These are phyloP conservation scores for Neogobius melanostomus DNA, from an alignment of 2,113 vertebrate genomes.

Conservation along the genomic window DNA sequence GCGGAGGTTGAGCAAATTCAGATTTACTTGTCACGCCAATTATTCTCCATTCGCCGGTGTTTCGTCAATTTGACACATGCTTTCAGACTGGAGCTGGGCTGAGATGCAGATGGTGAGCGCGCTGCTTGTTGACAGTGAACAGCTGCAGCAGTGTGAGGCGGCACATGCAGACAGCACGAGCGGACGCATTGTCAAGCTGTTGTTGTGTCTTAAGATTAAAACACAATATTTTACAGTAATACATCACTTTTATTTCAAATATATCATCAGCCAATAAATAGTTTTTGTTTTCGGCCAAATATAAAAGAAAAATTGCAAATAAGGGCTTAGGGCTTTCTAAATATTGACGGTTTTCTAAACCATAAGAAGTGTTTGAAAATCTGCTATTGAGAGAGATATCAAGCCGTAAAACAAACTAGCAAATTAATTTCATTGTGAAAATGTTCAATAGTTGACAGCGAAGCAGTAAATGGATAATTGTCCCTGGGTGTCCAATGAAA, in stretches of 20 bases:
- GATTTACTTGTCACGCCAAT: constrained; percentile 59
- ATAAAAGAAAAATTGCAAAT: too few relatives aligned
- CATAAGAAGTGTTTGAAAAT: too few relatives aligned
- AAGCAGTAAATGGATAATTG: too few relatives aligned
- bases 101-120: constrained; percentile 39
- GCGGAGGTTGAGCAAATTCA: constrained; percentile 39
- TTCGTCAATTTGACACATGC: constrained; percentile 57
- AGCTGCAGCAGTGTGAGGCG: constrained; percentile 24
- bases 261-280: too few relatives aligned
- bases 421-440: too few relatives aligned
- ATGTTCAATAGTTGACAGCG: too few relatives aligned
- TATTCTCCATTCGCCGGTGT: constrained; percentile 55
- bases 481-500: too few relatives aligned
- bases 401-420: too few relatives aligned
- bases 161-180: constrained; percentile 9
- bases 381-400: too few relatives aligned
- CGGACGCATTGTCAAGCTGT: constrained; percentile 3
- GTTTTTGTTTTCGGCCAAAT: too few relatives aligned
- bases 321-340: too few relatives aligned
- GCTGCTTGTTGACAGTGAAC: constrained; percentile 35
- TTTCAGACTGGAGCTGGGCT: constrained; percentile 41
- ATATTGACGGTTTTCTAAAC: too few relatives aligned
- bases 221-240: constrained; percentile 7
- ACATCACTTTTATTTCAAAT: neutral
- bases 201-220: constrained; percentile 20